Evolutionary conservation across 1,140 invertebrate genomes (phyloP).

Genomic region (Rhyacophila brunnea): DNA sequence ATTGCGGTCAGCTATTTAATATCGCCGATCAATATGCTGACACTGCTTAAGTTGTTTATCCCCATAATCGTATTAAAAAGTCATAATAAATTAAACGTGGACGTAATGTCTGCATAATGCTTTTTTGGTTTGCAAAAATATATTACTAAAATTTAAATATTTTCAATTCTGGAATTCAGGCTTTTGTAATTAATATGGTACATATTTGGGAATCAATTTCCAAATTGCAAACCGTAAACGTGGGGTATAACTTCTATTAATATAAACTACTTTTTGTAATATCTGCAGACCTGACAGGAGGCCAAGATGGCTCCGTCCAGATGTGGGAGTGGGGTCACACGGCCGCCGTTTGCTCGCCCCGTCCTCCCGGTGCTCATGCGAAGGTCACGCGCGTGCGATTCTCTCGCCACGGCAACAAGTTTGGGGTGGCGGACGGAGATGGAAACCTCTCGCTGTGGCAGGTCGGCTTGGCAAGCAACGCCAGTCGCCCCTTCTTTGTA

Average conservation of each 20-base stretch:
- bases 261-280: constrained; percentile 5
- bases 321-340: constrained; percentile 98
- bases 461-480: constrained; percentile 80
- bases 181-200: too few relatives aligned
- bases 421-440: constrained; percentile 91
- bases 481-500: constrained; percentile 92
- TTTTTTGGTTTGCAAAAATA: too few relatives aligned
- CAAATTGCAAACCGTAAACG: too few relatives aligned
- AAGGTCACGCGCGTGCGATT: constrained; percentile 96
- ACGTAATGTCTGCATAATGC: too few relatives aligned
- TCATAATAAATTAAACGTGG: too few relatives aligned
- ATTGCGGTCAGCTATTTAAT: too few relatives aligned
- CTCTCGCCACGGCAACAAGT: constrained; percentile 97
- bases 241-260: neutral
- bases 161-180: too few relatives aligned
- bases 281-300: constrained; percentile 85
- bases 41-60: too few relatives aligned
- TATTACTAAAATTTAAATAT: too few relatives aligned
- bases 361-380: constrained; percentile 83
- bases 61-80: too few relatives aligned
- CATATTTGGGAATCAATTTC: too few relatives aligned
- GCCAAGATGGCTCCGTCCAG: constrained; percentile 95
- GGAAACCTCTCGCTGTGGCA: constrained; percentile 92
- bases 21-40: too few relatives aligned
- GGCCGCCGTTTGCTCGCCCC: constrained; percentile 83